Conservation (phyloP, 2,113 vertebrate species). For the Blennius ocellaris region DNA sequence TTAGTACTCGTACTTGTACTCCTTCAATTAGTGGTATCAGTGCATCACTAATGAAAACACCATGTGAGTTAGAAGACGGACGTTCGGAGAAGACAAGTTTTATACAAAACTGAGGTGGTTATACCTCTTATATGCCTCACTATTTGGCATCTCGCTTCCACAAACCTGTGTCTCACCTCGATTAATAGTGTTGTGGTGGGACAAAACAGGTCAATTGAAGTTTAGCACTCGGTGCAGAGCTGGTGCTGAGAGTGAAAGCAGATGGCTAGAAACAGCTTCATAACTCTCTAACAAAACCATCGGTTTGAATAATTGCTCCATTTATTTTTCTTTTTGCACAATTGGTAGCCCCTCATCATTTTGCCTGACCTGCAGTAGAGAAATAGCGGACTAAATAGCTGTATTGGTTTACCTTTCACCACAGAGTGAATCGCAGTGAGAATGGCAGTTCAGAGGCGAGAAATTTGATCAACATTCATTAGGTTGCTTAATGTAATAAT, state of each 20-base stretch:
- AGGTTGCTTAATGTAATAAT: slow-evolving; percentile 2
- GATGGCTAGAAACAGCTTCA: slow-evolving; percentile 8
- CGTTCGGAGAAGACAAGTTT: too few relatives aligned
- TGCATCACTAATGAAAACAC: too few relatives aligned
- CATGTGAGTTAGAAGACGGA: too few relatives aligned
- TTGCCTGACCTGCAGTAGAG: not conserved
- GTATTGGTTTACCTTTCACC: slow-evolving; percentile 10
- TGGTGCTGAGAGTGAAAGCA: not conserved
- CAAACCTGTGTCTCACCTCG: not conserved
- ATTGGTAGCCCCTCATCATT: not conserved
- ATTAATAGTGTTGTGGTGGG: not conserved
- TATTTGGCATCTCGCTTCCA: not conserved
- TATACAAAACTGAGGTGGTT: not conserved
- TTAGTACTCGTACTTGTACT: too few relatives aligned
- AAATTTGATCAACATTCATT: not conserved
- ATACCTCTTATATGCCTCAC: not conserved
- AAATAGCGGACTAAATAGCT: slow-evolving; percentile 20
- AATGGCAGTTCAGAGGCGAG: slow-evolving; percentile 14
- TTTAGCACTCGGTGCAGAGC: not conserved
- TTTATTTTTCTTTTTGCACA: not conserved
- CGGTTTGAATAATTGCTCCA: too few relatives aligned
- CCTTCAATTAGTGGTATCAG: too few relatives aligned
- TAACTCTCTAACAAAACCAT: not conserved
- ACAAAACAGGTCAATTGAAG: not conserved
- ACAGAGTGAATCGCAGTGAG: slow-evolving; percentile 5